phyloP scores from a whole-genome alignment of 2,888 invertebrate species.

The Balanococcus diminutus region DNA sequence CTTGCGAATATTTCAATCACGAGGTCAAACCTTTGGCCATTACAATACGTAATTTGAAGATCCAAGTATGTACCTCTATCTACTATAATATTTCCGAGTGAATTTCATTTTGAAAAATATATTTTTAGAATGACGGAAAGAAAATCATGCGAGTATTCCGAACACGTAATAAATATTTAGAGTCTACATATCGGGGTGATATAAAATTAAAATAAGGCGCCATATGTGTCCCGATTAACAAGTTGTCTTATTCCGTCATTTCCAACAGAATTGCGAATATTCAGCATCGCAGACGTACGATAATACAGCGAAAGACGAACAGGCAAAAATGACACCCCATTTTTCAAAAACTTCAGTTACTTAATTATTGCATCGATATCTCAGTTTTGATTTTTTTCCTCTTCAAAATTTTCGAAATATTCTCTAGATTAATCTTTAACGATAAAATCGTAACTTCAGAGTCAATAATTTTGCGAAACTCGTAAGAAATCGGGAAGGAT shows the following conservation, averaged over 20 bases:
- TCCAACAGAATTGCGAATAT: neutral
- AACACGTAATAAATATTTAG: neutral
- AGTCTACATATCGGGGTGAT: neutral
- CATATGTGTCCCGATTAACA: neutral
- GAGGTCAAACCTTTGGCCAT: too few species aligned
- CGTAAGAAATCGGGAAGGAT: too few species aligned
- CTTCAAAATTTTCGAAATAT: too few species aligned
- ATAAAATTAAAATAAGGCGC: neutral
- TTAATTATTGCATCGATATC: neutral
- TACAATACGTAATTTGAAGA: too few species aligned
- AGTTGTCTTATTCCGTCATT: neutral
- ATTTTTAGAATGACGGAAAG: neutral
- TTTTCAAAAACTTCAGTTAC: neutral
- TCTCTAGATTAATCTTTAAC: too few species aligned
- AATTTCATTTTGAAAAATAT: too few species aligned
- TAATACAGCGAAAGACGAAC: neutral
- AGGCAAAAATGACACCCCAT: neutral
- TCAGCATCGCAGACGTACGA: neutral
- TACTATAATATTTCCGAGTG: too few species aligned
- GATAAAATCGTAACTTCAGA: too few species aligned
- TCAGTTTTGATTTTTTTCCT: too few species aligned
- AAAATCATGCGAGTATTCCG: neutral
- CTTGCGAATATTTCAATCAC: too few species aligned
- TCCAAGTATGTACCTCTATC: too few species aligned
- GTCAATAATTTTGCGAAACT: too few species aligned